Percentiles rank a stretch among this genome's conserved stretches.
These are phyloP conservation scores for Cheilosia vulpina DNA, from an alignment of 2,888 invertebrate species.

Conservation along the genomic window DNA sequence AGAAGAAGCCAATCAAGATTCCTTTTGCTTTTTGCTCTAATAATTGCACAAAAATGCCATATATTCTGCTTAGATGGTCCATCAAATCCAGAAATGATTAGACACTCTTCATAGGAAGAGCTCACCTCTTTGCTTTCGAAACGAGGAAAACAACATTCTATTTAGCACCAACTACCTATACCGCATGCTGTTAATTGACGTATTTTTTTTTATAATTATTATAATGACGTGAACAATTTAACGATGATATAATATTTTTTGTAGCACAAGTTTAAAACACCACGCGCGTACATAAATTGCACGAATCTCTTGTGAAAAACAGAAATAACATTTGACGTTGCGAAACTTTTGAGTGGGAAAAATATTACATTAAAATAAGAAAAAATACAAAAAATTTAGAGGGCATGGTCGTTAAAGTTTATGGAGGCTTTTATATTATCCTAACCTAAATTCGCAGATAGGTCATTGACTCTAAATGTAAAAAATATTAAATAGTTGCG, in stretches of 20 bases:
- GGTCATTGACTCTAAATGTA: slow-evolving; percentile 28
- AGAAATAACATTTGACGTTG: slow-evolving; percentile 30
- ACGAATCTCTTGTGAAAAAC: slow-evolving; percentile 6
- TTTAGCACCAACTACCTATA: slow-evolving; percentile 41
- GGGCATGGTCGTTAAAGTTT: slow-evolving; percentile 10
- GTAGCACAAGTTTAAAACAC: slow-evolving; percentile 47
- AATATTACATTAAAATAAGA: not conserved
- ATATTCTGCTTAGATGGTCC: not conserved
- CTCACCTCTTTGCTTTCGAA: not conserved
- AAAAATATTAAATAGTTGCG: slow-evolving; percentile 11
- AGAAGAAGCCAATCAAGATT: slow-evolving; percentile 15
- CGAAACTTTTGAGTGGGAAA: slow-evolving; percentile 29
- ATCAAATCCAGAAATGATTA: not conserved
- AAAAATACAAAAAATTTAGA: not conserved
- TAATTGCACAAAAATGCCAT: slow-evolving; percentile 30
- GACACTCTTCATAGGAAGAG: not conserved
- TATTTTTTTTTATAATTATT: slow-evolving; percentile 17
- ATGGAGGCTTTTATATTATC: slow-evolving; percentile 7
- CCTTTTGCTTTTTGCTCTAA: slow-evolving; percentile 44
- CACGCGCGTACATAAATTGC: slow-evolving; percentile 17
- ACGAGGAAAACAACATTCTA: not conserved
- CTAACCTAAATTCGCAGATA: slow-evolving; percentile 18
- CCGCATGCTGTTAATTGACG: slow-evolving; percentile 59
- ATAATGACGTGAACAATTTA: not conserved
- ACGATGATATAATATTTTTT: slow-evolving; percentile 52